Conservation (phyloP, 2,888 invertebrate genomes). For the Zygaena filipendulae region DNA sequence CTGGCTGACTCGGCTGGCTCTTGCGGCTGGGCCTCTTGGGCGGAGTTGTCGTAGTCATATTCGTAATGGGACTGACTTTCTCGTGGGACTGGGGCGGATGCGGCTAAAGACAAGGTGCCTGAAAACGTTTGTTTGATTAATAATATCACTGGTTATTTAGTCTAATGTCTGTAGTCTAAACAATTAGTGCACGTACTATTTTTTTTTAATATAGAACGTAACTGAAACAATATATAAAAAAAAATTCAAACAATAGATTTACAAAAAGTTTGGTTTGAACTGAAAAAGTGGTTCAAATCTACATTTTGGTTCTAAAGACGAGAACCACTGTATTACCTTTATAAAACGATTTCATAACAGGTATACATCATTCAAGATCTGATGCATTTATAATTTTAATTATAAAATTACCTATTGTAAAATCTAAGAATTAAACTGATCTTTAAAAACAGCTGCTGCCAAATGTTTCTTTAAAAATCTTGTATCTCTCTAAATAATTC, state of each 20-base stretch:
- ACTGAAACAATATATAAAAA: conserved; percentile 1
- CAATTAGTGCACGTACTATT: neutral
- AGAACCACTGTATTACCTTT: no score
- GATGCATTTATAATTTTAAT: no score
- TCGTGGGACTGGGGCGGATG: conserved; percentile 33
- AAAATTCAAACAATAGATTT: neutral
- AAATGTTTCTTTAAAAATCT: no score
- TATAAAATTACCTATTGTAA: no score
- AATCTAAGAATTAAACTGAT: no score
- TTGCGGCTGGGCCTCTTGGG: conserved; percentile 25
- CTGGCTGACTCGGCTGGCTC: conserved; percentile 52
- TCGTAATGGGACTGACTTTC: conserved; percentile 31
- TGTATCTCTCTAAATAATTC: no score
- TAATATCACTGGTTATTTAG: neutral
- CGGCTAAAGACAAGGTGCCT: conserved; percentile 34
- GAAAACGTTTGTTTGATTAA: conserved; percentile 14
- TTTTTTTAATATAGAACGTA: neutral
- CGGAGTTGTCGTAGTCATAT: conserved; percentile 46
- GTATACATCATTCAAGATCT: no score
- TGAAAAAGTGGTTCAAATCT: no score
- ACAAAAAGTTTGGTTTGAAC: neutral
- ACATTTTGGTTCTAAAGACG: no score
- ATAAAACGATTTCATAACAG: no score
- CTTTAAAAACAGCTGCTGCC: no score
- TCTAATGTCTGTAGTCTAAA: neutral